Percentiles rank a stretch among this genome's conserved stretches.
Evolutionary conservation across 2,113 vertebrate genomes (phyloP).

Genomic region (Vicugna pacos): DNA sequence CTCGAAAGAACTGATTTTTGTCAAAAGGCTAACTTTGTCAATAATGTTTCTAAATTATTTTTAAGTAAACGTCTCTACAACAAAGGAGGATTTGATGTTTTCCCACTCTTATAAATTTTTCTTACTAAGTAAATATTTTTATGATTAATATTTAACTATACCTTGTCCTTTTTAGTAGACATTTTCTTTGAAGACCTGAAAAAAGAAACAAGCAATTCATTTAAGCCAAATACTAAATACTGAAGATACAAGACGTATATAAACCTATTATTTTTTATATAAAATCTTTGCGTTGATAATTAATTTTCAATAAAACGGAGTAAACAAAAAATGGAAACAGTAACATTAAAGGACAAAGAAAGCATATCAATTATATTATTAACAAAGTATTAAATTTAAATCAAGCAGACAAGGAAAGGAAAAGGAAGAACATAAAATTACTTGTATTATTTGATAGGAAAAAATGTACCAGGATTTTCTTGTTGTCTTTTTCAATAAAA

Average conservation of each 20-base stretch:
- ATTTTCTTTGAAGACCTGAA: constrained; percentile 79
- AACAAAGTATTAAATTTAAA: constrained; percentile 36
- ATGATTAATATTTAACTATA: constrained; percentile 78
- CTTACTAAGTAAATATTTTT: constrained; percentile 24
- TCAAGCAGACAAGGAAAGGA: not conserved
- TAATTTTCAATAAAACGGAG: not conserved
- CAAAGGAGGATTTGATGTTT: not conserved
- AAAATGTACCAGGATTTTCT: not conserved
- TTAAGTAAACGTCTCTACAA: constrained; percentile 12
- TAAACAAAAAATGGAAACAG: constrained; percentile 2
- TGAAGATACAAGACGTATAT: not conserved
- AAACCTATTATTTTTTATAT: not conserved
- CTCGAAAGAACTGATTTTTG: not conserved
- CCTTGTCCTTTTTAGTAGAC: constrained; percentile 81
- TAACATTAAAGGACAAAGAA: constrained; percentile 22
- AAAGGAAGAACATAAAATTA: constrained; percentile 36
- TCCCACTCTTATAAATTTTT: not conserved
- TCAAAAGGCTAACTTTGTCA: not conserved
- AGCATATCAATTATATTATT: not conserved
- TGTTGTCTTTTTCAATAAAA: constrained; percentile 29
- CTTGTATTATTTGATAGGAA: constrained; percentile 22
- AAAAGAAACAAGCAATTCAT: constrained; percentile 66
- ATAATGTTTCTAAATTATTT: not conserved
- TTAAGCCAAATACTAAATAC: constrained; percentile 62
- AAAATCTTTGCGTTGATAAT: constrained; percentile 49